Evolutionary conservation across 2,113 vertebrate genomes (phyloP), one percentile per base, ranked within the genome.

Genomic region (Miniopterus natalensis): DNA sequence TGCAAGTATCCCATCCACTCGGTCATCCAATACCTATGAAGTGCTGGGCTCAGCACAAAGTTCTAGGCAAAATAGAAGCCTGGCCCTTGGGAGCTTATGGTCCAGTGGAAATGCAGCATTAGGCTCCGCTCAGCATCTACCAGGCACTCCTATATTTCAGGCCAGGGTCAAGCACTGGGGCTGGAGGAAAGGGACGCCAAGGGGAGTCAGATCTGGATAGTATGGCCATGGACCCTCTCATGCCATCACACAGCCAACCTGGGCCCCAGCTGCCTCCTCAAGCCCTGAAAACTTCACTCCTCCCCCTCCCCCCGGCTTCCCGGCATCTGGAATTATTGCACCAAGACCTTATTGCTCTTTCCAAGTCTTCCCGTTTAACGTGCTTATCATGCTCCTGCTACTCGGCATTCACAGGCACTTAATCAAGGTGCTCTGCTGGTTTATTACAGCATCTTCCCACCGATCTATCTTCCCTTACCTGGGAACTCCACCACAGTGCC

Each of bases 381-480:
- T 45, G 68, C 8, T 85, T 57, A 59, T 51, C 80, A 29, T 11
- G 88, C 49, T 94, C 31, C 75, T 53, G 85, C 59, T 84, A 91
- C 6, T 73, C 14, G 0, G 18, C 1, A 2, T 85, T 88, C 94
- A 93, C 74, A 87, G 81, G 70, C 84, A 96, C 88, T 97, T 96
- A 84, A 96, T 96, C 95, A 97, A 94, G 59, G 90, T 31, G 20
- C 92, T 85, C 55, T 70, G 23, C 70, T 40, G 73, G 55, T 92
- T 97, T 94, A 97, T 87, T 96, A 70, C 25, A 91, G 84, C 18
- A 61, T 75, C 77, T 88, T 90, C 88, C 75, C 63, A 89, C 68
- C 71, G 80, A 93, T 84, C 27, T 0, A 3, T 47, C 79, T 96
- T 84, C 89, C 51, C 92, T 96, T 95, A 96, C 97, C 95, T 96